phyloP scores from a whole-genome alignment of 2,888 invertebrate genomes.

The Chydorus sphaericus region DNA sequence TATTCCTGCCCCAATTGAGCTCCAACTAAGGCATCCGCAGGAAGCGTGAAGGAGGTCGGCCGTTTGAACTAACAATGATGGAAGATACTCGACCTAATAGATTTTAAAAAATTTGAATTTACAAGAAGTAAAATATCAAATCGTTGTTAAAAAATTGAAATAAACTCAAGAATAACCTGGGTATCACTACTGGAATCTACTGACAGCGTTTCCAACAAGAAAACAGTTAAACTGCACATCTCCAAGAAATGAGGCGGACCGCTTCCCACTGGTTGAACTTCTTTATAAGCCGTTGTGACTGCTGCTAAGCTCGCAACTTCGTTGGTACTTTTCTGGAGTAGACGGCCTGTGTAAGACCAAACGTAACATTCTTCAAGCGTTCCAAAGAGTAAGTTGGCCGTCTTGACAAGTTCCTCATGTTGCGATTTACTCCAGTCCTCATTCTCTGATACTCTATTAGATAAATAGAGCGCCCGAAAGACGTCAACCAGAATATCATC shows the following conservation, averaged over 20 bases:
- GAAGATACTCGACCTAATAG: conserved; percentile 61
- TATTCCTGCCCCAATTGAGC: neutral
- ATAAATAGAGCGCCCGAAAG: too few relatives aligned
- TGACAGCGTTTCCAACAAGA: conserved; percentile 52
- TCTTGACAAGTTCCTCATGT: conserved; percentile 57
- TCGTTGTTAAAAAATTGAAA: too few relatives aligned
- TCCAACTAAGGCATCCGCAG: neutral
- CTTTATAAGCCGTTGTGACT: conserved; percentile 16
- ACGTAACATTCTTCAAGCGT: conserved; percentile 71
- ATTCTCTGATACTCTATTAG: conserved; percentile 19
- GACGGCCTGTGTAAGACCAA: conserved; percentile 48
- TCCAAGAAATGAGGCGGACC: conserved; percentile 34
- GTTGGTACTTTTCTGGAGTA: conserved; percentile 14
- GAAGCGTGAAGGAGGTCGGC: conserved; percentile 7
- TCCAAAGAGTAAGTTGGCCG: conserved; percentile 66
- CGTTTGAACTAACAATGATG: conserved; percentile 30
- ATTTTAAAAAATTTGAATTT: too few relatives aligned
- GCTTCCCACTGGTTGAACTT: conserved; percentile 40
- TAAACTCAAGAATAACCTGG: too few relatives aligned
- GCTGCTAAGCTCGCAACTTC: too few relatives aligned
- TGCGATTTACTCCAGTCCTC: conserved; percentile 24
- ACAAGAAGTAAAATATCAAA: too few relatives aligned
- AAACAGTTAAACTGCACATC: conserved; percentile 46
- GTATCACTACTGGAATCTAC: conserved; percentile 61
- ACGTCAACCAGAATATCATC: conserved; percentile 64